Percentiles rank a stretch among this genome's conserved stretches.
Evolutionary conservation across 2,113 vertebrate species (phyloP).

Genomic region (Todiramphus saurophagus): DNA sequence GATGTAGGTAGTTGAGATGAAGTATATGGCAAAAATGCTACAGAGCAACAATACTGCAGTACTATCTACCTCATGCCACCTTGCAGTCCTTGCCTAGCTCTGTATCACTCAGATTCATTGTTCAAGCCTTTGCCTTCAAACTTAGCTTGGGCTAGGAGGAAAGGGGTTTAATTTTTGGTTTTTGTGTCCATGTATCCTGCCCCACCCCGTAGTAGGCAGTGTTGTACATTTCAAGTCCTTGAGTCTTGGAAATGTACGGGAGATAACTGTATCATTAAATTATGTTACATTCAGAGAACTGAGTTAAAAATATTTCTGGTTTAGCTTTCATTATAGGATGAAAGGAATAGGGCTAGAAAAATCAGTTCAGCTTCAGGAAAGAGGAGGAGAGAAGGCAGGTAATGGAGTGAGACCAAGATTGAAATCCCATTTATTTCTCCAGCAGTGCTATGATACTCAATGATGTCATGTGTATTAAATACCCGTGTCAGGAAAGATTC

Average conservation of each 20-base stretch:
- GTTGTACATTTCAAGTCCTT: not conserved
- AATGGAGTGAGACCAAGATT: not conserved
- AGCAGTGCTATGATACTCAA: not conserved
- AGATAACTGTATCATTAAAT: not conserved
- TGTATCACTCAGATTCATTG: fast-evolving
- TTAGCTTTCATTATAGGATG: not conserved
- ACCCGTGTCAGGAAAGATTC: not conserved
- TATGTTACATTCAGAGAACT: not conserved
- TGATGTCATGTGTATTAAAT: not conserved
- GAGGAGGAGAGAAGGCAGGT: not conserved
- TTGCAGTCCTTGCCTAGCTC: not conserved
- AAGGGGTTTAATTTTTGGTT: not conserved
- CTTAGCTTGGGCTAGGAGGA: not conserved
- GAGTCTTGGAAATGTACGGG: not conserved
- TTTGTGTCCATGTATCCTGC: not conserved
- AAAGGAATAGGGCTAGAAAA: not conserved
- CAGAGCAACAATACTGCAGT: not conserved
- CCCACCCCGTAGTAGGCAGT: not conserved
- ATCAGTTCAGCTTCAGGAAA: not conserved
- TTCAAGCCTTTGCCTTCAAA: not conserved
- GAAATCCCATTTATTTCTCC: not conserved
- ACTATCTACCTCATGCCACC: not conserved
- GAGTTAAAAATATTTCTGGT: not conserved
- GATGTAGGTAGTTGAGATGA: not conserved
- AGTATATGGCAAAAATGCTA: not conserved